Conservation (phyloP, 2,113 vertebrate species). For the Tonatia bakeri region DNA sequence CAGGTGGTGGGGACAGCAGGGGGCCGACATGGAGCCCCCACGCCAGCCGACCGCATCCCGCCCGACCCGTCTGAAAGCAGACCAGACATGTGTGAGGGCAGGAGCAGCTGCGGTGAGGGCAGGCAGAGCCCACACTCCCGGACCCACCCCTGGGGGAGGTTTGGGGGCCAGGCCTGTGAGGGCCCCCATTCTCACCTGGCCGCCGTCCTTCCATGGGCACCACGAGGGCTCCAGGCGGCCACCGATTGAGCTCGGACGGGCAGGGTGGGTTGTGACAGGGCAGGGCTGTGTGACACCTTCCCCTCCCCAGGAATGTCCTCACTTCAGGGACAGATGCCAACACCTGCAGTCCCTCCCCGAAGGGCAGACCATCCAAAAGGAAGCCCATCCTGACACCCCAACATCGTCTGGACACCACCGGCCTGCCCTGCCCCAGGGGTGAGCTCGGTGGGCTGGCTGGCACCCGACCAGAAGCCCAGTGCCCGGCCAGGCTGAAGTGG, state of each 20-base stretch:
- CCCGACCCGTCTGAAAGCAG: neutral
- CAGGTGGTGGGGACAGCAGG: neutral
- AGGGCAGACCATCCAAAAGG: neutral
- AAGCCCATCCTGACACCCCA: neutral
- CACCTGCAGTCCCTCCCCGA: neutral
- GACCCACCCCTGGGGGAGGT: neutral
- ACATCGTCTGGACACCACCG: neutral
- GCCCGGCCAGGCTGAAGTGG: neutral
- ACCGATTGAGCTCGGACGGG: neutral
- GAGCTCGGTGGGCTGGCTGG: neutral
- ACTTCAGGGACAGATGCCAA: neutral
- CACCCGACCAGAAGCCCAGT: neutral
- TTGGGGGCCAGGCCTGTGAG: neutral
- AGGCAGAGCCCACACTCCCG: neutral
- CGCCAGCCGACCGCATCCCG: fast-evolving
- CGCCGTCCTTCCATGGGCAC: neutral
- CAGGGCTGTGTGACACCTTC: neutral
- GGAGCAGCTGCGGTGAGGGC: neutral
- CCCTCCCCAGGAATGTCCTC: neutral
- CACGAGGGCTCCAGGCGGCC: neutral
- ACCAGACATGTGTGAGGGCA: fast-evolving
- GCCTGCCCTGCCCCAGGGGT: neutral
- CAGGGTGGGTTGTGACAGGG: neutral
- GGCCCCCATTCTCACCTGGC: neutral
- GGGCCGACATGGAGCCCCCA: neutral